Evolutionary conservation across 2,797 vertebrate species (phyloP).

Genomic region (Trachurus trachurus): DNA sequence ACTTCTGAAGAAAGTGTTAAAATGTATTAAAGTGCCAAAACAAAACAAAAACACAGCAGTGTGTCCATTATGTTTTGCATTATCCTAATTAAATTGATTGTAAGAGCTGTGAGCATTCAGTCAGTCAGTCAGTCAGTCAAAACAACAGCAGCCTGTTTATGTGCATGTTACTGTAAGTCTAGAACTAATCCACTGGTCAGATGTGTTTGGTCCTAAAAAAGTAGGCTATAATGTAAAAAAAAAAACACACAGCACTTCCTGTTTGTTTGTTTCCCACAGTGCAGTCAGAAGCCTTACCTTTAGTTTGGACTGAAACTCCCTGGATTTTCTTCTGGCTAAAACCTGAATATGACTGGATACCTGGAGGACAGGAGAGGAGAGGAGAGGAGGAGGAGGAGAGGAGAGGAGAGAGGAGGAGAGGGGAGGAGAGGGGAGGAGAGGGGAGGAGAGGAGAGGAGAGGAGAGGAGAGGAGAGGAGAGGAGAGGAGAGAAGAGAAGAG

Average conservation of each 20-base stretch:
- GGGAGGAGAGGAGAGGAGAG: not conserved
- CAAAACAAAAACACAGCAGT: too few species aligned
- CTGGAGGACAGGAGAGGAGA: constrained; percentile 81
- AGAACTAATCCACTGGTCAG: constrained; percentile 30
- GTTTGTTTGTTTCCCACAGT: not conserved
- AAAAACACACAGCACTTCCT: constrained; percentile 3
- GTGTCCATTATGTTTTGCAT: too few species aligned
- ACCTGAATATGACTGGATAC: constrained; percentile 99
- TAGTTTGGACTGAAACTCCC: constrained; percentile 99
- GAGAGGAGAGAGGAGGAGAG: constrained; percentile 66
- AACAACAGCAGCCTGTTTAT: too few species aligned
- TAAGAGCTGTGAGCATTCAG: too few species aligned
- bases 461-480: too few species aligned
- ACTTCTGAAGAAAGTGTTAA: too few species aligned
- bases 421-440: constrained; percentile 39
- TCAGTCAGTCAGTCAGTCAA: too few species aligned
- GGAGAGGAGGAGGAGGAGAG: not conserved
- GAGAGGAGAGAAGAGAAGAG: too few species aligned
- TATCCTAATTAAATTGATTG: too few species aligned
- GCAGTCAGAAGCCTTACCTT: constrained; percentile 87
- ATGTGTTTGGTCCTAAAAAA: constrained; percentile 20
- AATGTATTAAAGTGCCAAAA: too few species aligned
- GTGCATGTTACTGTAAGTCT: too few species aligned
- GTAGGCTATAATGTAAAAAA: too few species aligned
- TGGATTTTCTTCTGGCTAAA: constrained; percentile 98